phyloP scores from a whole-genome alignment of 92 coral and sea anemone genomes.

The Desmophyllum pertusum region DNA sequence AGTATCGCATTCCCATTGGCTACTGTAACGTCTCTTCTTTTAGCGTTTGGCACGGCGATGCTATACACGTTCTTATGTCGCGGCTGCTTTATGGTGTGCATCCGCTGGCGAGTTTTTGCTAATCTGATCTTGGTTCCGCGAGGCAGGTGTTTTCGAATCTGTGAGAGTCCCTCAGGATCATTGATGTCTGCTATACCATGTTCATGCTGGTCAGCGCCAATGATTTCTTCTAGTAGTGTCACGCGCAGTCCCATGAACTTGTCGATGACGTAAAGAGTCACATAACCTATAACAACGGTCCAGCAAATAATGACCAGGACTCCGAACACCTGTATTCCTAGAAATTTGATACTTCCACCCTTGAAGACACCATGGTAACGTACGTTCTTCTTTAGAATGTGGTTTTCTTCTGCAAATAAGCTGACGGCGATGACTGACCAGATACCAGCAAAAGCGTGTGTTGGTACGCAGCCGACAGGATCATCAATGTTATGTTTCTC shows the following conservation, averaged over 20 bases:
- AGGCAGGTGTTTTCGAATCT: no score
- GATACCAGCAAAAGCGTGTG: slow-evolving; percentile 66
- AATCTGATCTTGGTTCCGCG: no score
- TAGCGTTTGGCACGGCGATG: no score
- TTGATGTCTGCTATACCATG: slow-evolving; percentile 22
- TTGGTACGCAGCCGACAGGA: slow-evolving; percentile 84
- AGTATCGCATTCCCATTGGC: no score
- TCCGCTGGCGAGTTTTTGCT: no score
- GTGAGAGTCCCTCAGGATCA: no score
- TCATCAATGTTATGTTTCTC: slow-evolving; percentile 76
- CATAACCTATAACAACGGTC: slow-evolving; percentile 23
- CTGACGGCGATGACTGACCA: slow-evolving; percentile 83
- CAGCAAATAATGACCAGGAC: slow-evolving; percentile 1
- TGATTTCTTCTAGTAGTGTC: slow-evolving; percentile 37
- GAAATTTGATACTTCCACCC: slow-evolving; percentile 66
- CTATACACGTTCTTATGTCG: no score
- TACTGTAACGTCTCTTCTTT: no score
- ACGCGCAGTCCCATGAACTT: slow-evolving; percentile 51
- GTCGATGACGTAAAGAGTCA: slow-evolving; percentile 38
- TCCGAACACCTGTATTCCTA: slow-evolving; percentile 63
- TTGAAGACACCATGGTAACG: slow-evolving; percentile 53
- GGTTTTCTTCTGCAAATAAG: slow-evolving; percentile 67
- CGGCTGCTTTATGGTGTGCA: no score
- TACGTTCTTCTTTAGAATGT: slow-evolving; percentile 38
- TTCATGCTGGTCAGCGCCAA: slow-evolving; percentile 49